Evolutionary conservation across 2,888 invertebrate species (phyloP), one percentile per base, ranked within the genome.

Genomic region (Artemia sinica): DNA sequence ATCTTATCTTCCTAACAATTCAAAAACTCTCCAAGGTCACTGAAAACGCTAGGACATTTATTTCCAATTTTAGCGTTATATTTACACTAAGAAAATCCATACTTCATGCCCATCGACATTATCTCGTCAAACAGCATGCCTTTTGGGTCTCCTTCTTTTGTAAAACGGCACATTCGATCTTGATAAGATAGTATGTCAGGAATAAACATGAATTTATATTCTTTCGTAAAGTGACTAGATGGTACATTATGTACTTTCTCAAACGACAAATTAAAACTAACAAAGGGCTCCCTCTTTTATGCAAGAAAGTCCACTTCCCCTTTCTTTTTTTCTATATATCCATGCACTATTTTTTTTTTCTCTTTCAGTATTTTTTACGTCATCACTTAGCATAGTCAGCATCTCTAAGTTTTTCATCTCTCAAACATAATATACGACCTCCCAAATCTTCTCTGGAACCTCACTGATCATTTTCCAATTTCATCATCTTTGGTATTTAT

Each of bases 281-380:
- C 52, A 11, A 52, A 52, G 52, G 52, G 52, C 52, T 52, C 11
- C 52, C n/a, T 52, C n/a, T n/a, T 52, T 52, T 52, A 11, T 11
- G n/a, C 11, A 52, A 11, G 52, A 52, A 52, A 52, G n/a, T 52
- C 52, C 52, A 52, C 52, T 11, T 52, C 52, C n/a, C n/a, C 52
- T 52, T 52, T 52, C 52, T 52, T 52, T 52, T 52, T 52, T 52
- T 52, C 52, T 52, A 52, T 11, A 52, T 52, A 52, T 52, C 52
- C 52, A 52, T 52, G 11, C 52, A 52, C 11, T 52, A 52, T 52
- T n/a, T 52, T 52, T 52, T 52, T 52, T n/a, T n/a, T 52, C n/a
- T 52, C 11, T 52, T n/a, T 11, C 52, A 11, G n/a, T 11, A 11
- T 11, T n/a, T n/a, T n/a, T 52, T 52, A 52, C 11, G 52, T 52